phyloP scores from a whole-genome alignment of 2,888 invertebrate species.

The Uloborus plumipes region DNA sequence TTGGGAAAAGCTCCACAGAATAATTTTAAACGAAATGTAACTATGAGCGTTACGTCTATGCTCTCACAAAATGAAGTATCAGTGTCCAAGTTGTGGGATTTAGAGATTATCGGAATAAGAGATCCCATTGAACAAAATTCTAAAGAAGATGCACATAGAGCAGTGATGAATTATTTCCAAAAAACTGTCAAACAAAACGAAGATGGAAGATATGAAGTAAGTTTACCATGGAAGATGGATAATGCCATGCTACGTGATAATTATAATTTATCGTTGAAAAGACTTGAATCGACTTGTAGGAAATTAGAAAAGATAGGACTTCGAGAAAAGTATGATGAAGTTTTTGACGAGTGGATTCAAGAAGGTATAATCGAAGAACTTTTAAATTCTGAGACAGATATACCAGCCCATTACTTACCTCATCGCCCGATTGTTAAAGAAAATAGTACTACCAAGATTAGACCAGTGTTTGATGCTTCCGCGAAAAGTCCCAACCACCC shows the following conservation, averaged over 20 bases:
- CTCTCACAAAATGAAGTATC: constrained; percentile 2
- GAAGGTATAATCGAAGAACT: constrained; percentile 12
- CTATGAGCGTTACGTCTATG: constrained; percentile 19
- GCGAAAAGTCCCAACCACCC: constrained; percentile 5
- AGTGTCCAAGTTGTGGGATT: constrained; percentile 6
- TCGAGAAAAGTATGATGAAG: background rate
- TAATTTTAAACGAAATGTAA: background rate
- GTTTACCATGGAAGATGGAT: constrained; percentile 17
- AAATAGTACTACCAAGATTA: constrained; percentile 2
- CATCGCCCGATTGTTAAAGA: constrained; percentile 17
- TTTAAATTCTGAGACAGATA: background rate
- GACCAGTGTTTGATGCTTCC: constrained; percentile 20
- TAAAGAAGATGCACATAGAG: constrained; percentile 22
- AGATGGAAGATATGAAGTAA: constrained; percentile 36
- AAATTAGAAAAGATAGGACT: background rate
- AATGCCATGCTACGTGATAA: constrained; percentile 17
- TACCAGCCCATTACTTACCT: constrained; percentile 3
- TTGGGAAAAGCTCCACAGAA: constrained; percentile 2
- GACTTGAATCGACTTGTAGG: constrained; percentile 1
- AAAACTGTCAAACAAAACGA: constrained; percentile 13
- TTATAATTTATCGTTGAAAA: constrained; percentile 17
- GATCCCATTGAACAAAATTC: constrained; percentile 14
- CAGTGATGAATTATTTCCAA: constrained; percentile 25
- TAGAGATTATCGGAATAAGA: constrained; percentile 22
- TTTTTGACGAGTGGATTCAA: constrained; percentile 6